Conservation (phyloP, 2,888 invertebrate species). For the Glyphotaelius pellucidus region DNA sequence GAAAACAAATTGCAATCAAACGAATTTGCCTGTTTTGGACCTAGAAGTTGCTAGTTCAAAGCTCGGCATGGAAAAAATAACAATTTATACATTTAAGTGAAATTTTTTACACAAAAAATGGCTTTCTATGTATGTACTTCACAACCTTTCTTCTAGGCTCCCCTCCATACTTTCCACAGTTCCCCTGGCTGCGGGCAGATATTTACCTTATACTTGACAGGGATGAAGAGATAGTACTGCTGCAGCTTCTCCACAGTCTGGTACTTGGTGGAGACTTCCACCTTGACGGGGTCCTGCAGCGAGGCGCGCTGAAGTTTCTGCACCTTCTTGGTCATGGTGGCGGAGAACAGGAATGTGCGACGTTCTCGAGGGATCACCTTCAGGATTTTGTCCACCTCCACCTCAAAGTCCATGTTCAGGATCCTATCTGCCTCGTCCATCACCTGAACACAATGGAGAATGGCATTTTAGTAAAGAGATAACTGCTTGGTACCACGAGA, state of each 20-base stretch:
- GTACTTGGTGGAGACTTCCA: conserved; percentile 97
- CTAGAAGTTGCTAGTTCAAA: no score
- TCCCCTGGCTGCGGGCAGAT: background rate
- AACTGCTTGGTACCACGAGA: background rate
- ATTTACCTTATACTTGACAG: conserved; percentile 93
- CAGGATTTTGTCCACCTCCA: conserved; percentile 97
- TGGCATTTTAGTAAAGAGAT: conserved; percentile 22
- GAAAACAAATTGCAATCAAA: no score
- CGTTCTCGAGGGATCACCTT: conserved; percentile 93
- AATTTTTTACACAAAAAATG: no score
- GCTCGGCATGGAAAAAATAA: no score
- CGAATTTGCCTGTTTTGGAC: no score
- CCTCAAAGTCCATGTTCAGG: conserved; percentile 99
- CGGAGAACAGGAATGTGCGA: conserved; percentile 95
- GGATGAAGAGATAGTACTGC: conserved; percentile 97
- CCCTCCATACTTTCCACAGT: background rate
- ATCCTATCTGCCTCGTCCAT: conserved; percentile 99
- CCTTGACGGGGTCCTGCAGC: conserved; percentile 94
- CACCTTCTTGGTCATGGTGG: conserved; percentile 99
- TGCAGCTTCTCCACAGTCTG: conserved; percentile 98
- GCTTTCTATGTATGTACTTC: background rate
- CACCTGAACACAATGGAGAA: conserved; percentile 77
- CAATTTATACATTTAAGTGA: no score
- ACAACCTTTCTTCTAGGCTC: background rate
- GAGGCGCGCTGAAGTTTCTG: conserved; percentile 97